Evolutionary conservation across 2,888 invertebrate species (phyloP), one percentile per base, ranked within the genome.

Genomic region (Oscheius sp.): DNA sequence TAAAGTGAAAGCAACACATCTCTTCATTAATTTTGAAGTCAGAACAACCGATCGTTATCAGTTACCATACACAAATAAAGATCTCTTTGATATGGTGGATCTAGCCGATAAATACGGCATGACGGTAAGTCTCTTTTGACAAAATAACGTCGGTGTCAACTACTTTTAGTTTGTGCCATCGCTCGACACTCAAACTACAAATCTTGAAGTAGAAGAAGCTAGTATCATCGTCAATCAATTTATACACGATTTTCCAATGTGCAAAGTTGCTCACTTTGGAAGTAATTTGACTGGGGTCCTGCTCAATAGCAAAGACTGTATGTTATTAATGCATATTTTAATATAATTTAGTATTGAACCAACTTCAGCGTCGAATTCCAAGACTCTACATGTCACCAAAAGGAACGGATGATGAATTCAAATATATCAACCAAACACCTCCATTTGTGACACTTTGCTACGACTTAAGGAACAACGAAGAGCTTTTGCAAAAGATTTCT

Each of bases 21-120:
- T 84, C 25, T 81, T 84, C 55, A 74, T 84, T 31, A 80, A 84
- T 58, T 84, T 84, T 55, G 84, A 84, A 75, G 79, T 82, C 8
- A 71, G 84, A 45, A 81, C 83, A 10, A 84, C 82, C 1, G 84
- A 84, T 69, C 72, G 82, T 23, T 84, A 84, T 67, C 78, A 81
- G 57, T 72, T 84, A 48, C 82, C 83, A 17, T 84, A 84, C 65
- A 83, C 79, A 2, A 80, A 81, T 53, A 71, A 79, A n/a, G 82
- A 84, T 50, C 70, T 83, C 6, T 84, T 83, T 67, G 82, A 82
- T 55, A 80, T 84, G 81, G 78, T 75, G 50, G 82, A 80, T 72
- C 78, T 83, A 17, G 82, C 82, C 58, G 80, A 83, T 31, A 82
- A 83, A 42, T 76, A 80, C 33, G 46, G 45, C n/a, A 45, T 50